Base-by-base conservation (phyloP, 2,888 invertebrate genomes). In the Cactoblastis cactorum region DNA sequence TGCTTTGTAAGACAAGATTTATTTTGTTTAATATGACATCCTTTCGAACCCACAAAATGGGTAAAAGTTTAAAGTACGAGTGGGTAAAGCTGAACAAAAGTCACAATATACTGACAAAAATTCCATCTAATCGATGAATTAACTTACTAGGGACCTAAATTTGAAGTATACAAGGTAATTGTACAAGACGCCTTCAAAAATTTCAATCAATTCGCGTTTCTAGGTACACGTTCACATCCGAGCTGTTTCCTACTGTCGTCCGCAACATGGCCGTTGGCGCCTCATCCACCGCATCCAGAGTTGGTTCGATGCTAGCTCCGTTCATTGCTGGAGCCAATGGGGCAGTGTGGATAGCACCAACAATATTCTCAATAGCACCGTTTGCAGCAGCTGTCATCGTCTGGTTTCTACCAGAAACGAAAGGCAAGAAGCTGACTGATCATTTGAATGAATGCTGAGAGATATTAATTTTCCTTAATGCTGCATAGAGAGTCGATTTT, bases 211-310 rank as follows among this genome's bases (percentile, higher is more conserved):
- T 12, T 12, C 12, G 2, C 17, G 3, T 9, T 62, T 61, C 62
- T n/a, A 75, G 75, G 59, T 74, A 73, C 53, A 67, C 70, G 59
- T 76, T 59, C 62, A 92, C 92, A 0, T 83, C 91, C 34, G 92
- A 92, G 71, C 78, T 92, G 59, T 92, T 92, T 61, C 92, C 92
- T 0, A 92, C 92, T 0, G 86, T 87, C 17, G 70, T 91, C 34
- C 77, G 92, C 51, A 91, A 92, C 62, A 91, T 92, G 54, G 80
- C 91, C 17, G 83, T 92, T 72, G 91, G 91, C 1, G 84, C 84
- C 3, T 91, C 91, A 58, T 92, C 92, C 8, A 92, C 91, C 66
- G 80, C 90, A 22, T 91, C 91, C 32, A 80, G 92, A 49, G 75
- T 91, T 28, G 92, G 92, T 12, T 91, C 92, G 0, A 91, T 92